These are phyloP conservation scores for Drosophila ironensis DNA, from an alignment of 1,140 invertebrate species.

Conservation along the genomic window DNA sequence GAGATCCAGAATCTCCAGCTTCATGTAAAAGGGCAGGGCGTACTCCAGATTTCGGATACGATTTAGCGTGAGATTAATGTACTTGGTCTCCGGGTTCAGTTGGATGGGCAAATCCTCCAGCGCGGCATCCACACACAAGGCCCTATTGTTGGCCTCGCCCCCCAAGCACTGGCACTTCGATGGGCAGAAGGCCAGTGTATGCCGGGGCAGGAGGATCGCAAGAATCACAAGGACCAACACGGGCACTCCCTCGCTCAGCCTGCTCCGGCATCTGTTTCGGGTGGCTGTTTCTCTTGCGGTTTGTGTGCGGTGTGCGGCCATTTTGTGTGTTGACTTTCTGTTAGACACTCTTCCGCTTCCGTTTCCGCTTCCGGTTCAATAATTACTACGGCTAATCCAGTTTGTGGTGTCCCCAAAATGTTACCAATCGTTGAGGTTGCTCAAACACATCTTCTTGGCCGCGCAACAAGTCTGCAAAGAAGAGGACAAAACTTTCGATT, in stretches of 20 bases:
- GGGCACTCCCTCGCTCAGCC: conserved; percentile 1
- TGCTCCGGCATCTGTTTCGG: conserved; percentile 10
- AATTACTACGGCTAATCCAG: conserved; percentile 15
- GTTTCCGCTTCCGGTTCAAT: conserved; percentile 8
- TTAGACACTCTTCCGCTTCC: conserved; percentile 4
- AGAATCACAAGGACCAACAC: conserved; percentile 27
- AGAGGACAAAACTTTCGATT: no score
- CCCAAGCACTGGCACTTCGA: conserved; percentile 87
- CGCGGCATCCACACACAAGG: conserved; percentile 88
- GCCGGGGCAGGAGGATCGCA: conserved; percentile 34
- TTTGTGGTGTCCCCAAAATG: conserved; percentile 10
- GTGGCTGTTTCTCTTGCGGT: conserved; percentile 3
- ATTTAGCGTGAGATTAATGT: conserved; percentile 90
- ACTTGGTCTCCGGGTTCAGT: conserved; percentile 91
- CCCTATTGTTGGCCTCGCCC: conserved; percentile 87
- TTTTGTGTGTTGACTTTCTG: conserved; percentile 26
- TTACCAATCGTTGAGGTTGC: conserved; percentile 18
- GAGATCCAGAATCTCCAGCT: conserved; percentile 90
- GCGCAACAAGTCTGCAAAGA: conserved; percentile 2
- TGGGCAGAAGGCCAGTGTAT: conserved; percentile 87
- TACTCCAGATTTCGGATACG: conserved; percentile 88
- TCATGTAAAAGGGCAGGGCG: conserved; percentile 90
- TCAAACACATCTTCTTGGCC: conserved; percentile 18
- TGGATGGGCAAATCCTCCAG: conserved; percentile 93
- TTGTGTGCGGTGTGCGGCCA: conserved; percentile 24